phyloP scores from a whole-genome alignment of 35 echinoderm and acorn worm species.

The Apostichopus californicus region DNA sequence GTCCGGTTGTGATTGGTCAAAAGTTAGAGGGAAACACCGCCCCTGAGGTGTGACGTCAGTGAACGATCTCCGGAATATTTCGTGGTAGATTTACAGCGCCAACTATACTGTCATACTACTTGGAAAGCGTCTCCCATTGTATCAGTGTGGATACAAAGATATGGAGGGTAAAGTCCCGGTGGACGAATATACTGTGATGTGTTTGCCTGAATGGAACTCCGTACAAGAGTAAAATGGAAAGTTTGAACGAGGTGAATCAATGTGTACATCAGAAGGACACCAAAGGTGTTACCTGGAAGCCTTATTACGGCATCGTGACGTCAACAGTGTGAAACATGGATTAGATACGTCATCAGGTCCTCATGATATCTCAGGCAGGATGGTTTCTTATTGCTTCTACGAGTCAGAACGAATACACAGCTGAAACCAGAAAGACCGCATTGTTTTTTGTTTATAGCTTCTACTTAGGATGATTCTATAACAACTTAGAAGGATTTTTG shows the following conservation, averaged over 20 bases:
- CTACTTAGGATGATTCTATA: too few species aligned
- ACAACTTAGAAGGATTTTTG: too few species aligned
- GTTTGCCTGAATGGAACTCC: background rate
- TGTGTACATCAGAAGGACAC: background rate
- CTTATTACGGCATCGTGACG: background rate
- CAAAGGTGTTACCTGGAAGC: background rate
- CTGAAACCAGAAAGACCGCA: too few species aligned
- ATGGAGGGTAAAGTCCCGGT: background rate
- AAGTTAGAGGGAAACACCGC: slow-evolving; percentile 13
- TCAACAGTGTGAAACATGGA: background rate
- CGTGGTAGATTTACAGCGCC: background rate
- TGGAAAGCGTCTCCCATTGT: background rate
- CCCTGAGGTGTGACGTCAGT: background rate
- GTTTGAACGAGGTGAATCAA: background rate
- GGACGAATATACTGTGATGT: background rate
- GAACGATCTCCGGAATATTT: background rate
- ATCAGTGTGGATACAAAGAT: background rate
- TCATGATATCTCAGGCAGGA: background rate
- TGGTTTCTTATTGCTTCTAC: too few species aligned
- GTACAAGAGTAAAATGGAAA: background rate
- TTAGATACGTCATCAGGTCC: background rate
- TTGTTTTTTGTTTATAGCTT: too few species aligned
- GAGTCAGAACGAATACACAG: too few species aligned
- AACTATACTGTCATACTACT: background rate
- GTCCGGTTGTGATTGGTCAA: slow-evolving; percentile 23